Conservation (phyloP, 2,797 vertebrate genomes). For the Strix occidentalis region DNA sequence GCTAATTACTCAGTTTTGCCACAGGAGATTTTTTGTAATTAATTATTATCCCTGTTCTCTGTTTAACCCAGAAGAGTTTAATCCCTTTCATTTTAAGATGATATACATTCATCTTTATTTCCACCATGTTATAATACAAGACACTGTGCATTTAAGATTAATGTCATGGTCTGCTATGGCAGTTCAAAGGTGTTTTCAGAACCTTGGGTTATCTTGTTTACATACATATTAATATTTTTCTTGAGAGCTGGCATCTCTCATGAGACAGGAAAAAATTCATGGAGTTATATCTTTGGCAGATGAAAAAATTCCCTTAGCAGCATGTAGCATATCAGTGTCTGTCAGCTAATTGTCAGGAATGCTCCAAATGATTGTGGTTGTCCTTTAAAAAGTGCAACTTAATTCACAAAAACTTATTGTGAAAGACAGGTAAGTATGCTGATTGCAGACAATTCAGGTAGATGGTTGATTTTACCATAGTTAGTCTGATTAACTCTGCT, state of each 20-base stretch:
- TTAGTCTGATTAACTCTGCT: background rate
- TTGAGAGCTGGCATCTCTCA: background rate
- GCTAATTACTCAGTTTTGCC: background rate
- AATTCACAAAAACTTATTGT: background rate
- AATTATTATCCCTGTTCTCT: background rate
- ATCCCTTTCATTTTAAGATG: background rate
- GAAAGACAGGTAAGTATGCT: background rate
- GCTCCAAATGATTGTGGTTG: background rate
- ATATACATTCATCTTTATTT: background rate
- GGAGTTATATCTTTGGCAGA: background rate
- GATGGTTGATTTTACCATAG: background rate
- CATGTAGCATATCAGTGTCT: background rate
- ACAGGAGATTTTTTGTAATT: background rate
- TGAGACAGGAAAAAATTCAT: background rate
- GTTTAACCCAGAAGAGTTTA: background rate
- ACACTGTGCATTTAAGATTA: background rate
- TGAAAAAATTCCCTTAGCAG: background rate
- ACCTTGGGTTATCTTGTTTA: background rate
- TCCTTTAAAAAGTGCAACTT: background rate
- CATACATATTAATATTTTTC: background rate
- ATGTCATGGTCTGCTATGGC: background rate
- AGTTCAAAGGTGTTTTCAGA: background rate
- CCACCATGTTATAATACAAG: background rate
- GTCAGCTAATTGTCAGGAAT: background rate
- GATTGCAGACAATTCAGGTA: background rate